Evolutionary conservation across 1,140 invertebrate genomes (phyloP), one percentile per base, ranked within the genome.

Genomic region (Drosophila malerkotliana): DNA sequence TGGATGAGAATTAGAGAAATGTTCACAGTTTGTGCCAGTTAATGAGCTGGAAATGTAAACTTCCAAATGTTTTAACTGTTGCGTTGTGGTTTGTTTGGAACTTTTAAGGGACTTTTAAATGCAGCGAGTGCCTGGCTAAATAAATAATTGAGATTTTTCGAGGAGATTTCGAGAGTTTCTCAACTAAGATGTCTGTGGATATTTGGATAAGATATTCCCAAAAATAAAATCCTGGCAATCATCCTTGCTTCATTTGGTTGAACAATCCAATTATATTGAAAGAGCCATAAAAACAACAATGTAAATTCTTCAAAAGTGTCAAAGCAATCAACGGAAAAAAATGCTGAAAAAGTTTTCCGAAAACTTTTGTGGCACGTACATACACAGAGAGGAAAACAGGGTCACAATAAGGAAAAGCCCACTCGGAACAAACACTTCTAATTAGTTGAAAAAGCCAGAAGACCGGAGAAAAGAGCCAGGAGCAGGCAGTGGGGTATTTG

Each of bases 41-140:
- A 85, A 85, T 85, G 82, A 82, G 74, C 78, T 85, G 82, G 78
- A 85, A 85, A 85, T 72, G 77, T 68, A 69, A 85, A 77, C 62
- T 81, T 87, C 80, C 14, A 53, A 66, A 67, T 49, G 44, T 56
- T 60, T 51, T 49, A 63, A 68, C 69, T 68, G 58, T 75, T 75
- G 77, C 63, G 41, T 30, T 30, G 32, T 48, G 34, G 18, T 15
- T 37, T 52, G 24, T 47, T 39, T n/a, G 14, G 39, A 60, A 82
- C 18, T 72, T 68, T 49, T 49, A 57, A 39, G 51, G 53, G 32
- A 47, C 18, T 47, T 18, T 9, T 8, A 15, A 45, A 45, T 45
- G 41, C 14, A 18, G 44, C 0, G 18, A 21, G 18, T 24, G 7
- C 15, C 18, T 5, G 44, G 18, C 44, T 10, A 47, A 24, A 47